Evolutionary conservation across 2,797 vertebrate species (phyloP), one percentile per base, ranked within the genome.

Genomic region (Hippocampus kuda): DNA sequence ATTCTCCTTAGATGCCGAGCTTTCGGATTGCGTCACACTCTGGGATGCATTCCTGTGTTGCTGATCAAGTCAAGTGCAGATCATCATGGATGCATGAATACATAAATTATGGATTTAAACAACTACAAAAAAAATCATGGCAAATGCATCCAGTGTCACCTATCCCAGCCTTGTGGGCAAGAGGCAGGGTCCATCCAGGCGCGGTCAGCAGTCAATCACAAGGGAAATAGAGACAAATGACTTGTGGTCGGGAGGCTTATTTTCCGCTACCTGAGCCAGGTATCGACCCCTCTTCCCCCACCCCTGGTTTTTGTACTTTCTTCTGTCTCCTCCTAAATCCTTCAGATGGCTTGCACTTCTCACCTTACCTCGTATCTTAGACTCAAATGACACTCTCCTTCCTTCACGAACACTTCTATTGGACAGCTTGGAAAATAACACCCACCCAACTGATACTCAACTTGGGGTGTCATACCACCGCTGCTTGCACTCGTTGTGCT

Each of bases 321-420:
- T 48, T 65, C 63, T 65, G 63, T 30, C 15, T 65, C 15, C 44
- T 48, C 46, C 63, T 49, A 65, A 65, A 65, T 65, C 44, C 63
- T 48, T 26, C n/a, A 27, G 63, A 48, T 48, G 26, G 42, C 63
- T 65, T 27, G 13, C 46, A 27, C 63, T 13, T 65, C 63, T 48
- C 63, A 49, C 24, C 44, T 65, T 65, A 65, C 63, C 26, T 30
- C 8, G 16, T 10, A 65, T 27, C 24, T 26, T 26, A 20, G 63
- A 65, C 48, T 65, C 63, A 49, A 65, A 65, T 65, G 63, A 65
- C 63, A 65, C 13, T 27, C 11, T 49, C 15, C 63, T 64, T 26
- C 22, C 62, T 44, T 64, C 41, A 26, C 12, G 16, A n/a, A 46
- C 41, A 64, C 41, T 44, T 64, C 41, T 24, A 26, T 15, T 44